A percentile compares a stretch with the other conserved stretches of the same genome.
Conservation (phyloP, 2,797 vertebrate species). For the Dryobates pubescens region DNA sequence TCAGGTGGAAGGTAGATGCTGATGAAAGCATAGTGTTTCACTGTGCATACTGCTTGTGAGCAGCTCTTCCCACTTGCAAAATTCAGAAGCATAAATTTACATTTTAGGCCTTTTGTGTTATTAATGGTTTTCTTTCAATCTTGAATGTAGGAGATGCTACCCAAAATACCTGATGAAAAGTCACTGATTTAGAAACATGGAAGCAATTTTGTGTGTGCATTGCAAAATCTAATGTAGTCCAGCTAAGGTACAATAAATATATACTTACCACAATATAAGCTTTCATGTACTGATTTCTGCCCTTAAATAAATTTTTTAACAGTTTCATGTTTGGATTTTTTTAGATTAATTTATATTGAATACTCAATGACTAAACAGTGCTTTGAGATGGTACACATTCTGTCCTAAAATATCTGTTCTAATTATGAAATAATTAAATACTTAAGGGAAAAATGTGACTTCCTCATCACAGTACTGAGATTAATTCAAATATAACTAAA, state of each 20-base stretch:
- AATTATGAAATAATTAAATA: neutral
- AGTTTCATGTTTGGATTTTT: neutral
- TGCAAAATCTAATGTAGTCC: neutral
- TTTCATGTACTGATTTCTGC: neutral
- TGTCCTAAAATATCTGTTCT: neutral
- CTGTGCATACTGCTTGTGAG: neutral
- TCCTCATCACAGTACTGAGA: neutral
- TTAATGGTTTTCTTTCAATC: neutral
- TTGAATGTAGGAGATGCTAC: neutral
- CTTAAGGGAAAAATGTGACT: neutral
- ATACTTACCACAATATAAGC: neutral
- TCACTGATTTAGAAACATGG: neutral
- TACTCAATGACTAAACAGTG: neutral
- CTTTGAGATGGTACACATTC: neutral
- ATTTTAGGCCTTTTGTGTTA: neutral
- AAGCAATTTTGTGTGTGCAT: neutral
- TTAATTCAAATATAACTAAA: neutral
- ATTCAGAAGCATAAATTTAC: neutral
- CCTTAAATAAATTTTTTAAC: neutral
- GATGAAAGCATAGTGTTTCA: neutral
- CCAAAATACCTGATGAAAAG: neutral
- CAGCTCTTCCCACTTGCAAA: neutral
- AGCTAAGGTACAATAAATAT: neutral
- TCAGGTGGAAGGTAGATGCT: neutral
- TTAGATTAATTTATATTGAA: neutral